Conservation (phyloP, 2,797 vertebrate species). For the Cephalopachus bancanus region DNA sequence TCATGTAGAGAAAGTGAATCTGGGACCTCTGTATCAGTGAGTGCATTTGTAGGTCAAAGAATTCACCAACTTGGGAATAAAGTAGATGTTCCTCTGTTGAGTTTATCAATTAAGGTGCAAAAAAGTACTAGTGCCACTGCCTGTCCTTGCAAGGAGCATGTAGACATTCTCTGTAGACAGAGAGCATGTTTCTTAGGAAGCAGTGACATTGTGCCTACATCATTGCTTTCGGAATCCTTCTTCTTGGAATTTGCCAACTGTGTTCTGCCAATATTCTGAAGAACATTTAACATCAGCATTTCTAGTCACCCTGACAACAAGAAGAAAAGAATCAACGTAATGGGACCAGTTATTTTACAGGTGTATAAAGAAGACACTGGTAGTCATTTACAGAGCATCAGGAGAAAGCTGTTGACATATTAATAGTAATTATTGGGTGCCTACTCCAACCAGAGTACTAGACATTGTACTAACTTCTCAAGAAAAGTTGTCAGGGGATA, state of each 20-base stretch:
- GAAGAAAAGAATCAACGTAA: background rate
- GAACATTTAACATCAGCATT: slow-evolving; percentile 47
- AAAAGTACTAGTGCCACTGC: background rate
- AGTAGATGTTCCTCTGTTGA: background rate
- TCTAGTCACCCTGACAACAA: background rate
- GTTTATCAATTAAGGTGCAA: background rate
- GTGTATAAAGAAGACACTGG: background rate
- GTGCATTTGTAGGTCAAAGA: slow-evolving; percentile 12
- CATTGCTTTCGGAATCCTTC: background rate
- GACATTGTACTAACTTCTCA: background rate
- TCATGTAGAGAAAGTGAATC: background rate
- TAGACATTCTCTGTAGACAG: background rate
- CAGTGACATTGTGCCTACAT: background rate
- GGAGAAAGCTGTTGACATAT: background rate
- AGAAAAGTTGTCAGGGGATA: background rate
- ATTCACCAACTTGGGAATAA: background rate
- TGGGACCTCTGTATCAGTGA: background rate
- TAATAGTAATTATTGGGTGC: background rate
- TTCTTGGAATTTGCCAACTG: slow-evolving; percentile 24
- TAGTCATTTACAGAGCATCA: background rate
- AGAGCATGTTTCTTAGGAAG: background rate
- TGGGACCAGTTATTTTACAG: background rate
- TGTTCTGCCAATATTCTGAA: slow-evolving; percentile 7
- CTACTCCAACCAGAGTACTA: background rate
- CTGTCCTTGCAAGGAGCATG: background rate